A percentile compares a stretch with the other conserved stretches of the same genome.
These are phyloP conservation scores for Microtus ochrogaster DNA, from an alignment of 2,113 vertebrate species.

Conservation along the genomic window DNA sequence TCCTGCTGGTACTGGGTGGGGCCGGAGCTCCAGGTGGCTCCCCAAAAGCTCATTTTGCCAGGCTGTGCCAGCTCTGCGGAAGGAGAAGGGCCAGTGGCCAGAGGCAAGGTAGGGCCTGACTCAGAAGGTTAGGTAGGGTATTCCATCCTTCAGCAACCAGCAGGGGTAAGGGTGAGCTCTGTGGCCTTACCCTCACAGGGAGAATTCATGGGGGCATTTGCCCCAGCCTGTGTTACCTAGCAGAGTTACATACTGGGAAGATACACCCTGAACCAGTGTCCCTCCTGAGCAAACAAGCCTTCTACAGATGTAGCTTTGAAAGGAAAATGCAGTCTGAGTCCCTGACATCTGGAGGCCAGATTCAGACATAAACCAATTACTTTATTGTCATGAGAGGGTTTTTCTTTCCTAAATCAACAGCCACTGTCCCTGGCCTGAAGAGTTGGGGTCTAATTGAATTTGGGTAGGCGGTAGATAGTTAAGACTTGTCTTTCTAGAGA, in stretches of 20 bases:
- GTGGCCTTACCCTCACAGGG: not conserved
- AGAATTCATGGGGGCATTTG: not conserved
- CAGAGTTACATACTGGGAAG: slow-evolving; percentile 18
- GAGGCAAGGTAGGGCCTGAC: not conserved
- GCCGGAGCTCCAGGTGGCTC: not conserved
- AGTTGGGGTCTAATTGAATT: slow-evolving; percentile 77
- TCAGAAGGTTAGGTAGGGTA: not conserved
- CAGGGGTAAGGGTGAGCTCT: not conserved
- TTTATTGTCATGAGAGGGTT: slow-evolving; percentile 80
- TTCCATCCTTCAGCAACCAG: not conserved
- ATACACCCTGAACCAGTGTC: slow-evolving; percentile 68
- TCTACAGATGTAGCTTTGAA: slow-evolving; percentile 87
- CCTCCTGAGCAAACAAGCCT: slow-evolving; percentile 80
- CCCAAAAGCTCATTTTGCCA: not conserved
- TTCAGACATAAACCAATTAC: slow-evolving; percentile 84
- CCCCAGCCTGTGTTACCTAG: not conserved
- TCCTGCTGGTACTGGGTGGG: not conserved
- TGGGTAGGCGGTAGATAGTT: slow-evolving; percentile 68
- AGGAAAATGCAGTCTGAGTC: slow-evolving; percentile 85
- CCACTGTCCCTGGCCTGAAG: slow-evolving; percentile 73
- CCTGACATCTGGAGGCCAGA: slow-evolving; percentile 94
- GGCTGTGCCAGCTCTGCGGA: not conserved
- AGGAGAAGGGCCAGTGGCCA: not conserved
- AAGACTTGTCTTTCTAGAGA: slow-evolving; percentile 75
- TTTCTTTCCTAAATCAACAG: slow-evolving; percentile 79